These are phyloP conservation scores for Mesorhabditis belari DNA, from an alignment of 2,888 invertebrate genomes.

Conservation along the genomic window DNA sequence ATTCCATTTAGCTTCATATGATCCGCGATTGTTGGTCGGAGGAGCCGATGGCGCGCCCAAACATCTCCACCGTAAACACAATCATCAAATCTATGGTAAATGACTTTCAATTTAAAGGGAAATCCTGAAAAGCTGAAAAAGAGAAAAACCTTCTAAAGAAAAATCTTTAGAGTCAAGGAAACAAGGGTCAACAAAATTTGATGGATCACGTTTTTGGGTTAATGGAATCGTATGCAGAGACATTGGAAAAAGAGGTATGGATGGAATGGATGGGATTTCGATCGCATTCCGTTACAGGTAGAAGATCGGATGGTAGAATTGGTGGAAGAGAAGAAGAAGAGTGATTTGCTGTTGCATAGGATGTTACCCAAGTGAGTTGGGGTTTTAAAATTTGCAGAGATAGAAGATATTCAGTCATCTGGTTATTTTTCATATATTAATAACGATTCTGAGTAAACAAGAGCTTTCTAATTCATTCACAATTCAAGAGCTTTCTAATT, in stretches of 20 bases:
- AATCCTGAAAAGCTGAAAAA: no score
- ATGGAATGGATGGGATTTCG: no score
- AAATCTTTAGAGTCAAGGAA: no score
- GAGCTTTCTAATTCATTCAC: no score
- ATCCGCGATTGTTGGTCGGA: constrained; percentile 49
- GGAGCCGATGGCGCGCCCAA: constrained; percentile 36
- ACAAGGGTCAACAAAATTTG: constrained; percentile 29
- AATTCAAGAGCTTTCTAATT: no score
- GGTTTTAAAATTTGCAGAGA: no score
- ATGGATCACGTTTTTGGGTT: constrained; percentile 51
- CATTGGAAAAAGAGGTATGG: constrained; percentile 35
- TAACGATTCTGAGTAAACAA: no score
- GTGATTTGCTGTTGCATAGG: constrained; percentile 38
- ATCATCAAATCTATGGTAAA: constrained; percentile 34
- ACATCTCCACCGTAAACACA: constrained; percentile 33
- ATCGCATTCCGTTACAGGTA: constrained; percentile 15
- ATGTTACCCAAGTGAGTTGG: no score
- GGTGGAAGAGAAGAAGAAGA: constrained; percentile 44
- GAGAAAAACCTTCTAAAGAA: no score
- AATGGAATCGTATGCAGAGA: constrained; percentile 39
- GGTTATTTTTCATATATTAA: no score
- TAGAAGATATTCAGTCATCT: no score
- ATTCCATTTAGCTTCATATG: constrained; percentile 35
- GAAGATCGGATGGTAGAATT: constrained; percentile 41
- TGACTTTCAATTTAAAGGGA: no score